Percentiles rank a stretch among this genome's conserved stretches.
Evolutionary conservation across 2,113 vertebrate species (phyloP).

Genomic region (Sakesphorus luctuosus): DNA sequence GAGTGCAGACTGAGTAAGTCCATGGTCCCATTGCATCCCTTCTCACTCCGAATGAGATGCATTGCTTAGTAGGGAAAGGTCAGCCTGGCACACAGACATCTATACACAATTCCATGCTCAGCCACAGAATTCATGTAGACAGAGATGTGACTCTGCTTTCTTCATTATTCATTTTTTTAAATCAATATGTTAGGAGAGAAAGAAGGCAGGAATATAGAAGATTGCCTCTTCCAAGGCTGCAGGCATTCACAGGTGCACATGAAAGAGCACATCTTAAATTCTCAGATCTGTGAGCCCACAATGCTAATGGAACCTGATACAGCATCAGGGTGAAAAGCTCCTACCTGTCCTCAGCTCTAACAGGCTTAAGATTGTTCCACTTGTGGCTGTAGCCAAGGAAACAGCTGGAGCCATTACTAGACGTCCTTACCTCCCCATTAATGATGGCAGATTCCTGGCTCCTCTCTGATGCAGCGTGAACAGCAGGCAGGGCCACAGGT

Average conservation of each 20-base stretch:
- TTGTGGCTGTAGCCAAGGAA: neutral
- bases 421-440: slow-evolving; percentile 90
- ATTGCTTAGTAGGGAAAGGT: neutral
- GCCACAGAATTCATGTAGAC: neutral
- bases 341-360: neutral
- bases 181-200: neutral
- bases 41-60: neutral
- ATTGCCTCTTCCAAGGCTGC: neutral
- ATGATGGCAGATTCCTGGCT: slow-evolving; percentile 87
- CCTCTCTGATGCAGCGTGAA: slow-evolving; percentile 85
- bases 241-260: neutral
- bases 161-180: neutral
- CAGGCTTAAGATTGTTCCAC: neutral
- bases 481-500: slow-evolving; percentile 81
- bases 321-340: neutral
- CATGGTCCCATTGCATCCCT: neutral
- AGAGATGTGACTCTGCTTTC: neutral
- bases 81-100: neutral
- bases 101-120: neutral
- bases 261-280: neutral
- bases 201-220: neutral
- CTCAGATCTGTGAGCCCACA: neutral
- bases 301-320: neutral
- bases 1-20: neutral
- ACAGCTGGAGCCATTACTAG: neutral